These are phyloP conservation scores for Morbakka virulenta DNA, from an alignment of 30 jellyfish, hydroid and myxozoan species.

Conservation along the genomic window DNA sequence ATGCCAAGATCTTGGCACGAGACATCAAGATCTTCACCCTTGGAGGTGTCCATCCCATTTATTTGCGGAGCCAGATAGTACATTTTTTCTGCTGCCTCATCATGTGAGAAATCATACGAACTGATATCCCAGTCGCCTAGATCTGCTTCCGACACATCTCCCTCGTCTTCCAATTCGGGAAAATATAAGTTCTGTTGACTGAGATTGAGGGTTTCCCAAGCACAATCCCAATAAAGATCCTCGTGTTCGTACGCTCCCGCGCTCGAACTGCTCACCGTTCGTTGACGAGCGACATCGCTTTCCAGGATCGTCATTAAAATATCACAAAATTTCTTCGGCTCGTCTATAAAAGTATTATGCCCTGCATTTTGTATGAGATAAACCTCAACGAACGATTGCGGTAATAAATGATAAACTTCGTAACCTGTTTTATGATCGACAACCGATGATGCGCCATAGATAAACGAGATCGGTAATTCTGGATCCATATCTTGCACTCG, in stretches of 20 bases:
- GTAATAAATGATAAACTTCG: slow-evolving; percentile 65
- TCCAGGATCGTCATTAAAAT: slow-evolving; percentile 49
- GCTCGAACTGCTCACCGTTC: slow-evolving; percentile 17
- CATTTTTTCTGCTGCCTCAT: too few relatives aligned
- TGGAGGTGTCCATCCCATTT: too few relatives aligned
- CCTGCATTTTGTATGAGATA: slow-evolving; percentile 70
- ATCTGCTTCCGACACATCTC: too few relatives aligned
- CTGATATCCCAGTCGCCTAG: too few relatives aligned
- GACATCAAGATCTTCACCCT: too few relatives aligned
- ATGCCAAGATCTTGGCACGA: too few relatives aligned
- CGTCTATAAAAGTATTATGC: slow-evolving; percentile 59
- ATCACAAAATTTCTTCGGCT: slow-evolving; percentile 62
- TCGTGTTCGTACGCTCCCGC: slow-evolving; percentile 35
- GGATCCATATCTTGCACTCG: slow-evolving; percentile 56
- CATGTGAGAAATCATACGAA: too few relatives aligned
- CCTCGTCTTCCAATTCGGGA: slow-evolving; percentile 22
- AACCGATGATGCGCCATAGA: slow-evolving; percentile 55
- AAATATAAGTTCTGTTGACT: slow-evolving; percentile 24
- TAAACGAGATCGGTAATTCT: slow-evolving; percentile 53
- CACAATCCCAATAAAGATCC: slow-evolving; percentile 80
- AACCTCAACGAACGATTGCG: slow-evolving; percentile 58
- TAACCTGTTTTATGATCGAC: slow-evolving; percentile 77
- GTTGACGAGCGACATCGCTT: slow-evolving; percentile 1
- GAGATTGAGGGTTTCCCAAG: slow-evolving; percentile 67
- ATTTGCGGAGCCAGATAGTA: too few relatives aligned